Conservation (phyloP, 2,797 vertebrate species). For the Astyanax mexicanus region DNA sequence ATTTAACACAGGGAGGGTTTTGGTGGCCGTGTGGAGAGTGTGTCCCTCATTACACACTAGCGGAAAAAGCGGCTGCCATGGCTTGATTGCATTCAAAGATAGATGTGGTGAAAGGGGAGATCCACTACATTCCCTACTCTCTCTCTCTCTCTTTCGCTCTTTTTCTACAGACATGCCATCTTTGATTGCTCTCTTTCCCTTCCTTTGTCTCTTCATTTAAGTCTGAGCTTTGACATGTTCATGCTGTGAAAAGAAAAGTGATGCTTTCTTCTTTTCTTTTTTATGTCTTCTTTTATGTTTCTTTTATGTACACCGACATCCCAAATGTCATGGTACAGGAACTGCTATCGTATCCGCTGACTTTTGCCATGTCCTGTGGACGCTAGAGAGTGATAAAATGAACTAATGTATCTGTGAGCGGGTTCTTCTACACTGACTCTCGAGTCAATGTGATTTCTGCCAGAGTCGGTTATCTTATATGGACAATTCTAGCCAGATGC, state of each 20-base stretch:
- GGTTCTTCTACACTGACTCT: too few relatives aligned
- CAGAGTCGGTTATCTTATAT: too few relatives aligned
- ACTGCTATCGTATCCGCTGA: too few relatives aligned
- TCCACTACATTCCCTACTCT: slow-evolving; percentile 33
- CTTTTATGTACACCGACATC: too few relatives aligned
- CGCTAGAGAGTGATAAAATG: too few relatives aligned
- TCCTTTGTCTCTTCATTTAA: neutral
- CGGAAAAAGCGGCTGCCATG: slow-evolving; percentile 12
- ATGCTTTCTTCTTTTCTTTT: slow-evolving; percentile 2
- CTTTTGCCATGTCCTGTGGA: too few relatives aligned
- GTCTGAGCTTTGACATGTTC: slow-evolving; percentile 33
- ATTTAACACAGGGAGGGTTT: neutral
- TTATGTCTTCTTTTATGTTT: neutral
- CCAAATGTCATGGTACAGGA: too few relatives aligned
- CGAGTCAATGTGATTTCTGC: too few relatives aligned
- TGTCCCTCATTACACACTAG: slow-evolving; percentile 27
- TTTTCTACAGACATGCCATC: slow-evolving; percentile 15
- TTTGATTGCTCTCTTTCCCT: neutral
- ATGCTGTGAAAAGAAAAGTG: slow-evolving; percentile 11
- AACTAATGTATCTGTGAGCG: too few relatives aligned
- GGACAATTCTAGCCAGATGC: too few relatives aligned
- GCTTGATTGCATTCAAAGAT: slow-evolving; percentile 49
- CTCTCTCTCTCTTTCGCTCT: slow-evolving; percentile 38
- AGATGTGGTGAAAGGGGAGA: slow-evolving; percentile 36
- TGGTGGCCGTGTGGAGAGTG: slow-evolving; percentile 14